Evolutionary conservation across 2,797 vertebrate species (phyloP).

Genomic region (Gephyroberyx darwinii): DNA sequence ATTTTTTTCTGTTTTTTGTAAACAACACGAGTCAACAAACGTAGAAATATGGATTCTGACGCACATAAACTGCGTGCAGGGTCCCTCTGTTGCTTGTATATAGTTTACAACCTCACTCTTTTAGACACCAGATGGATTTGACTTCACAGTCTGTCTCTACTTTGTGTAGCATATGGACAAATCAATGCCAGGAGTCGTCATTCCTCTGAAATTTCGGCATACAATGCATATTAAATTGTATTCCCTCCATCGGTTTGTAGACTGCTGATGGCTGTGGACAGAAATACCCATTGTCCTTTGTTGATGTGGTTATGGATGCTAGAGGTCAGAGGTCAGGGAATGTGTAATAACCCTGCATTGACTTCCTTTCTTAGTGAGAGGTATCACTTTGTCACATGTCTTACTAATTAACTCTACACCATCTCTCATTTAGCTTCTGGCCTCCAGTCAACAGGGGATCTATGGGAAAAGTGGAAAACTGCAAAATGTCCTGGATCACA

Average conservation of each 20-base stretch:
- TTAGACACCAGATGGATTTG: conserved; percentile 19
- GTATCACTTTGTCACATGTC: conserved; percentile 26
- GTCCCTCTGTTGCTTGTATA: conserved; percentile 6
- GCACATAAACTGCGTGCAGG: not conserved
- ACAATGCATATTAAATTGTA: conserved; percentile 4
- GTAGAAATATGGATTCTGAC: not conserved
- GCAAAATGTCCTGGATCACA: not conserved
- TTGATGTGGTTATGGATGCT: conserved; percentile 14
- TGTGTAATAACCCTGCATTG: conserved; percentile 32
- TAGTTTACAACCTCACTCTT: conserved; percentile 40
- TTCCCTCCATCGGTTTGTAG: not conserved
- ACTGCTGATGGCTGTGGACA: not conserved
- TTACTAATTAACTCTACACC: conserved; percentile 37
- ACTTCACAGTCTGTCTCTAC: conserved; percentile 9
- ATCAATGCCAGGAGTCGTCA: conserved; percentile 1
- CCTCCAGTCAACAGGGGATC: not conserved
- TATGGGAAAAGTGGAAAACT: conserved; percentile 37
- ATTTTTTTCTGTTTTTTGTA: not conserved
- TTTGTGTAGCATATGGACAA: conserved; percentile 1
- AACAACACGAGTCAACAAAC: not conserved
- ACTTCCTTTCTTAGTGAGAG: conserved; percentile 36
- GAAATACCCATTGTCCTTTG: conserved; percentile 14
- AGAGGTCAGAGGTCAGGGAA: conserved; percentile 34
- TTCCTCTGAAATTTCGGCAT: not conserved
- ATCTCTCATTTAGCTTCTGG: conserved; percentile 43